Conservation (phyloP, 2,797 vertebrate species). For the Notolabrus celidotus region DNA sequence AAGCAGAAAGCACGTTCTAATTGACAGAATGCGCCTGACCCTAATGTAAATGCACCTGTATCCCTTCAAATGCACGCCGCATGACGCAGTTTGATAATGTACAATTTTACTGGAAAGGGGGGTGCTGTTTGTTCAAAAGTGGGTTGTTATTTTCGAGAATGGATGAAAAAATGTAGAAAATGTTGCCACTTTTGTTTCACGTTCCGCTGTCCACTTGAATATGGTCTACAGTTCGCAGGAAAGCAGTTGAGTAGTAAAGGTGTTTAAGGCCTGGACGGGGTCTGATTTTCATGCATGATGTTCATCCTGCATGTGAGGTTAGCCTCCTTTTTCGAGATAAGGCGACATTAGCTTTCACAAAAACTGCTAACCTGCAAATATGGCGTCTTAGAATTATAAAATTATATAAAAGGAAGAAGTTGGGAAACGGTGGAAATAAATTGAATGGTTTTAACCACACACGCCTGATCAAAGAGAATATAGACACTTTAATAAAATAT, state of each 20-base stretch:
- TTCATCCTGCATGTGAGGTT: background rate
- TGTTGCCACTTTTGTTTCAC: too few relatives aligned
- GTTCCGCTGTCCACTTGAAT: too few relatives aligned
- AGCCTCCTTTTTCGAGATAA: background rate
- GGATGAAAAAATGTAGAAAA: too few relatives aligned
- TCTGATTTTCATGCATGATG: background rate
- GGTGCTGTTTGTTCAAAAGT: too few relatives aligned
- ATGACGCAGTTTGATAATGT: background rate
- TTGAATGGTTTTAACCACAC: constrained; percentile 75
- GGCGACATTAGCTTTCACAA: constrained; percentile 15
- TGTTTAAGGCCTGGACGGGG: background rate
- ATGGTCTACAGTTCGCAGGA: too few relatives aligned
- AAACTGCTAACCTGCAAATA: constrained; percentile 41
- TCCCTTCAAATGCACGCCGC: background rate
- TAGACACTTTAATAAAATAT: constrained; percentile 88
- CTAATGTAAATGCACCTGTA: constrained; percentile 20
- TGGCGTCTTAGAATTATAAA: background rate
- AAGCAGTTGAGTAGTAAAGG: background rate
- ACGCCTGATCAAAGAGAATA: constrained; percentile 84
- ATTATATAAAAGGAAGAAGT: constrained; percentile 5
- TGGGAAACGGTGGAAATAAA: constrained; percentile 55
- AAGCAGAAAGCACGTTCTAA: background rate
- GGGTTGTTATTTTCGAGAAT: too few relatives aligned
- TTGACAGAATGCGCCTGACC: background rate
- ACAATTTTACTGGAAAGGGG: background rate